A percentile compares a stretch with the other conserved stretches of the same genome.
phyloP scores from a whole-genome alignment of 2,888 invertebrate genomes.

The Lordiphosa andalusiaca region DNA sequence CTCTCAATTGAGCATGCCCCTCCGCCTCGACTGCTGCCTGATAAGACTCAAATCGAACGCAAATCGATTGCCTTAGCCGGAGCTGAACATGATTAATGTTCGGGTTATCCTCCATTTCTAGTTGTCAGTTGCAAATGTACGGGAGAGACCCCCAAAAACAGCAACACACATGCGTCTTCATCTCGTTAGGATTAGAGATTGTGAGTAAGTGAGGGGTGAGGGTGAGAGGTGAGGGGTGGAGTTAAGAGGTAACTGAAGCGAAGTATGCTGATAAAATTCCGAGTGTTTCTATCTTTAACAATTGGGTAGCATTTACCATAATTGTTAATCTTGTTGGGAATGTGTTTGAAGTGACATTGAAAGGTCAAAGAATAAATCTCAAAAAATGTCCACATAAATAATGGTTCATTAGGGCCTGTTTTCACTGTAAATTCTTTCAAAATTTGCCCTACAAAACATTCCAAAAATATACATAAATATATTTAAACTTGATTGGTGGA shows the following conservation, averaged over 20 bases:
- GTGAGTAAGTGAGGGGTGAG: slow-evolving; percentile 2
- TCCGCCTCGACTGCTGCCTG: slow-evolving; percentile 42
- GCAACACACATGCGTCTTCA: slow-evolving; percentile 24
- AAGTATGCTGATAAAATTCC: slow-evolving; percentile 1
- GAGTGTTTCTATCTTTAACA: background rate
- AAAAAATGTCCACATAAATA: too few relatives aligned
- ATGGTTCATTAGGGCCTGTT: too few relatives aligned
- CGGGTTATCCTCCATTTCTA: slow-evolving; percentile 58
- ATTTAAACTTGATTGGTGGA: too few relatives aligned
- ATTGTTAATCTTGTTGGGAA: slow-evolving; percentile 7
- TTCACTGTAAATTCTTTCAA: too few relatives aligned
- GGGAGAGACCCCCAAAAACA: slow-evolving; percentile 20
- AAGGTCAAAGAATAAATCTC: background rate
- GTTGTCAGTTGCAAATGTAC: slow-evolving; percentile 68
- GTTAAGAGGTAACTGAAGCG: slow-evolving; percentile 3
- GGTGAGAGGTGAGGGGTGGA: background rate
- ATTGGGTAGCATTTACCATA: background rate
- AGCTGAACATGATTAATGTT: slow-evolving; percentile 67
- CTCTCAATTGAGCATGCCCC: slow-evolving; percentile 63
- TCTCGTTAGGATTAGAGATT: slow-evolving; percentile 27
- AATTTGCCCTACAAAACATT: too few relatives aligned
- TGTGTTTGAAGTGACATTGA: background rate
- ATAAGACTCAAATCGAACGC: slow-evolving; percentile 65
- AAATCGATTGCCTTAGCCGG: slow-evolving; percentile 60
- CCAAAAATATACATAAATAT: too few relatives aligned